Base-by-base conservation (phyloP, 2,797 vertebrate genomes). In the Distichodus sexfasciatus region DNA sequence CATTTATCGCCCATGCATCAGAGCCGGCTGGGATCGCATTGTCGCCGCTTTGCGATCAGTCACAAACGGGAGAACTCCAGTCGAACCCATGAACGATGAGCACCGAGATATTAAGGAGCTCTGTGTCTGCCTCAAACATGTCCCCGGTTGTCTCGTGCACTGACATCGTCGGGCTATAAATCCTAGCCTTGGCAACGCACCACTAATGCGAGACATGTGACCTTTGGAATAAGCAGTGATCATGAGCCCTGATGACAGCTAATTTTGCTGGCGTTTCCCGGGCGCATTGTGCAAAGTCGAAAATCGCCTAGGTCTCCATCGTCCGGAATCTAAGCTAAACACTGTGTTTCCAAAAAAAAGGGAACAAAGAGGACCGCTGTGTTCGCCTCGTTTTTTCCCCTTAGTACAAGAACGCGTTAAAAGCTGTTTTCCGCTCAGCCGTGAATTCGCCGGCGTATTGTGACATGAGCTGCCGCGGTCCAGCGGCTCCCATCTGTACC, bases 401-500 rank as follows among this genome's bases (percentile, higher is more conserved):
- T 69, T 61, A 47, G 47, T 19, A 51, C 65, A 77, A 44, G 38
- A 66, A 84, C 84, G 81, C 80, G 82, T 88, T 87, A 85, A 85
- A 82, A 79, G 83, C 87, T 85, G 87, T 84, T 88, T 88, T 89
- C 84, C 82, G 84, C 87, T 89, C 88, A 58, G 64, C 64, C 63
- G 48, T 70, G 70, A 66, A 73, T 70, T 66, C 19, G 12, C 33
- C 61, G 43, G 40, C 82, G 82, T 80, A 74, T 66, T 80, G 83
- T 90, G 91, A 90, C 89, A 90, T 80, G 66, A 79, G 83, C 79
- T 66, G 82, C 81, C 67, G 74, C 80, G 88, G 88, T 89, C 90
- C 87, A 88, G 41, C 51, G 80, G 79, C 78, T 83, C 87, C 89
- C 89, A 91, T 91, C 91, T 91, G 90, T 85, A 87, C 71, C 80